A percentile compares a stretch with the other conserved stretches of the same genome.
phyloP scores from a whole-genome alignment of 2,113 vertebrate species.

The Engraulis encrasicolus region DNA sequence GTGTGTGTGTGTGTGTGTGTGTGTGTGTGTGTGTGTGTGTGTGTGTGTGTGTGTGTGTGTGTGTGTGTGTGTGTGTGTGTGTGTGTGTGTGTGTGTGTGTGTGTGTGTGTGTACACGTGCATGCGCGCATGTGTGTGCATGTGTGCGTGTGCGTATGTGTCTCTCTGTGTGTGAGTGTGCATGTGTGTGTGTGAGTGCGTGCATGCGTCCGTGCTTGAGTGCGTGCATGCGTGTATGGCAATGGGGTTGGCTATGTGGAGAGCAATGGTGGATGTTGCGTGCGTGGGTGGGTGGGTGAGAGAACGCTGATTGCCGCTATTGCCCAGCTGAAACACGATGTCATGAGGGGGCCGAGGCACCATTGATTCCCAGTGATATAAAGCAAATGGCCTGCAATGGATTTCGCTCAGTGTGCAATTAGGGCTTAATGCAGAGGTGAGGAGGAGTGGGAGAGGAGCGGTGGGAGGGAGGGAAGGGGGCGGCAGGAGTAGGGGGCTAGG shows the following conservation, averaged over 20 bases:
- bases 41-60: too few relatives aligned
- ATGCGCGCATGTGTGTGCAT: too few relatives aligned
- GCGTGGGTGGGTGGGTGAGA: not conserved
- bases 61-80: too few relatives aligned
- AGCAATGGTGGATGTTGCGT: not conserved
- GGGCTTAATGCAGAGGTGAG: not conserved
- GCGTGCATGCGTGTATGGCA: not conserved
- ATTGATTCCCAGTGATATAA: constrained; percentile 21
- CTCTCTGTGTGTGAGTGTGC: too few relatives aligned
- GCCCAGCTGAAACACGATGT: not conserved
- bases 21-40: too few relatives aligned
- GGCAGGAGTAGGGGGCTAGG: too few relatives aligned
- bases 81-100: too few relatives aligned
- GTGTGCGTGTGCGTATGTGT: too few relatives aligned
- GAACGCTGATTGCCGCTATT: not conserved
- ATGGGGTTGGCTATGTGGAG: not conserved
- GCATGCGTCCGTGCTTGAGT: too few relatives aligned
- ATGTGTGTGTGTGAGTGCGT: too few relatives aligned
- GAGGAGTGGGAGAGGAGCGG: constrained; percentile 1
- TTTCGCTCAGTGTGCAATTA: not conserved
- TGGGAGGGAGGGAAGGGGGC: constrained; percentile 28
- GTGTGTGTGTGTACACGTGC: too few relatives aligned
- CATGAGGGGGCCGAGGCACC: not conserved
- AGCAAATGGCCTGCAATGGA: not conserved
- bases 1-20: not conserved